Conservation (phyloP, 2,888 invertebrate genomes). For the Sarcophaga rosellei region DNA sequence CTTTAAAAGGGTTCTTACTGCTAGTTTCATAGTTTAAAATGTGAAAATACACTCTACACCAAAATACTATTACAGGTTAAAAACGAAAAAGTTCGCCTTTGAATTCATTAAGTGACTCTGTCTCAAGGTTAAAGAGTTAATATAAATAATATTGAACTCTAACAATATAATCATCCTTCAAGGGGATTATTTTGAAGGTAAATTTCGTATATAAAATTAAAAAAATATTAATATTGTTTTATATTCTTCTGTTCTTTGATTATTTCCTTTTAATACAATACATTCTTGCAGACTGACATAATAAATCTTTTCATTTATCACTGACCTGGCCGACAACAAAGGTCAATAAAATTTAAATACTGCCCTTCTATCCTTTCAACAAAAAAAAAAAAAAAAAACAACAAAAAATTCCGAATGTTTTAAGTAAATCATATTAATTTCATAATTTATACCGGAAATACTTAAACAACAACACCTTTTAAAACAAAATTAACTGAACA, state of each 20-base stretch:
- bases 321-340: not conserved
- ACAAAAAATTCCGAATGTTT: too few relatives aligned
- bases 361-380: conserved; percentile 8
- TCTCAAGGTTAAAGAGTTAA: too few relatives aligned
- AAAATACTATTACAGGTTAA: too few relatives aligned
- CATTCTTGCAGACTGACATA: not conserved
- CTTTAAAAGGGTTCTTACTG: too few relatives aligned
- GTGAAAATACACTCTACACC: too few relatives aligned
- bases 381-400: not conserved
- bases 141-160: not conserved
- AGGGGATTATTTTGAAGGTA: not conserved
- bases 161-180: not conserved
- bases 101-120: too few relatives aligned
- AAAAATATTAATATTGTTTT: too few relatives aligned
- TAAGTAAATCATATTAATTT: not conserved
- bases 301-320: not conserved
- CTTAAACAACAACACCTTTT: not conserved
- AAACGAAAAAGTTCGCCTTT: too few relatives aligned
- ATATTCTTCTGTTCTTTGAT: not conserved
- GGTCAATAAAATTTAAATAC: conserved; percentile 3
- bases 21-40: too few relatives aligned
- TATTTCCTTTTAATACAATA: not conserved
- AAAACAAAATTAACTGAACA: not conserved
- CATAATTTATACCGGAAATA: conserved; percentile 38
- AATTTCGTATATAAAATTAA: not conserved